Base-by-base conservation (phyloP, 2,113 vertebrate species). In the Otis tarda region DNA sequence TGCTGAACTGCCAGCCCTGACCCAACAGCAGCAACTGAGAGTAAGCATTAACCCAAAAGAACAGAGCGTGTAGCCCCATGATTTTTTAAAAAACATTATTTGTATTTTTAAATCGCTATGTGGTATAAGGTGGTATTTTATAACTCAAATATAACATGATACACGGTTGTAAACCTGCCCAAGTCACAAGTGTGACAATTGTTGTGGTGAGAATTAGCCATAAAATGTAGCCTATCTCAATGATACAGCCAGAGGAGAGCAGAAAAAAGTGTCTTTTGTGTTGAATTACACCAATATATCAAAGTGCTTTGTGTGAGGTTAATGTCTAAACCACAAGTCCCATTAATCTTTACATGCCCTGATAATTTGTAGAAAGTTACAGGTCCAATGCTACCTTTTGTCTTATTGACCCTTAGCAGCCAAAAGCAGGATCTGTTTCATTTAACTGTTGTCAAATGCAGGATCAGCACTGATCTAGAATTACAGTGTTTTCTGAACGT, bases 51-150 rank as follows among this genome's bases (percentile, higher is more conserved):
- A 25, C 8, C 12, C 28, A 0, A 6, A 31, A 17, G 12, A 56
- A 10, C 78, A 7, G 4, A 64, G 31, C 3, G 0, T 4, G 24
- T 12, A 14, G n/a, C 10, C 33, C 10, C 52, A 0, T 3, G 19
- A 17, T 39, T 31, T 30, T 14, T 1, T 41, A 41, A 1, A 52
- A 49, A 60, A 19, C 50, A 15, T 17, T 24, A 24, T 19, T n/a
- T 37, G 30, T 35, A 6, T 16, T 93, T 85, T 88, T 13, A 43
- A 61, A 31, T 73, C 4, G 57, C 24, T 1, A 0, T 1, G 24
- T 16, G 43, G 55, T 1, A 1, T 1, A 1, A 57, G 27, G 37
- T 3, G 33, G 4, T 12, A 1, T 37, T 73, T 71, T 37, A 2
- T 19, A 31, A 23, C 31, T 53, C 21, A n/a, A 0, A 18, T 28